Conservation (phyloP, 1,140 invertebrate genomes). For the Drosophila mojavensis region DNA sequence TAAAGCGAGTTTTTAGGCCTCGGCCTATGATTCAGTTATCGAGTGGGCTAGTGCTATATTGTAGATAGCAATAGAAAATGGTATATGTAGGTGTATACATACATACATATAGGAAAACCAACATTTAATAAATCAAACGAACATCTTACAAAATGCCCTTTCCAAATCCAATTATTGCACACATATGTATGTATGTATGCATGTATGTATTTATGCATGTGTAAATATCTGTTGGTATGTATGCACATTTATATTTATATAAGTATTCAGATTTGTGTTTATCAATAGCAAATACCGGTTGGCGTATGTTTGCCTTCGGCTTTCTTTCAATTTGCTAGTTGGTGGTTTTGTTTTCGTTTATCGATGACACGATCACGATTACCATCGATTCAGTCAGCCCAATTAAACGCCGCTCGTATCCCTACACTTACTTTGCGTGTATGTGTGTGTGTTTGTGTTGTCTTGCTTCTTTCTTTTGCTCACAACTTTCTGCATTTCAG, state of each 20-base stretch:
- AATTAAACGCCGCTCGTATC: slow-evolving; percentile 46
- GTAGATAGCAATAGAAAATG: too few relatives aligned
- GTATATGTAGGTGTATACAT: slow-evolving; percentile 2
- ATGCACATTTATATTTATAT: slow-evolving; percentile 13
- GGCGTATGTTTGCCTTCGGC: slow-evolving; percentile 13
- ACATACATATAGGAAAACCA: slow-evolving; percentile 26
- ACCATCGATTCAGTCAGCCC: slow-evolving; percentile 40
- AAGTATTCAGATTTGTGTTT: slow-evolving; percentile 21
- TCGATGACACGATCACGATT: slow-evolving; percentile 57
- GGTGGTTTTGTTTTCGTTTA: slow-evolving; percentile 51
- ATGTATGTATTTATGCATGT: not conserved
- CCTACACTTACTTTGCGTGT: too few relatives aligned
- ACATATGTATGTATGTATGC: not conserved
- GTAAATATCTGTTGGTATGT: not conserved
- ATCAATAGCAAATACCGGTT: slow-evolving; percentile 40
- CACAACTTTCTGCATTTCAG: slow-evolving; percentile 47
- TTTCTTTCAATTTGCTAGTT: slow-evolving; percentile 43
- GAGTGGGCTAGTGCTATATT: slow-evolving; percentile 41
- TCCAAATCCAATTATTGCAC: slow-evolving; percentile 50
- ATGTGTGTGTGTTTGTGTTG: slow-evolving; percentile 1
- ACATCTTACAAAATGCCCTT: slow-evolving; percentile 53
- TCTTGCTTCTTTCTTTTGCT: slow-evolving; percentile 36
- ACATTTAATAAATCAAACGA: slow-evolving; percentile 51
- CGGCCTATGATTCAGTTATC: slow-evolving; percentile 12
- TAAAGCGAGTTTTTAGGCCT: slow-evolving; percentile 48